phyloP scores from a whole-genome alignment of 2,888 invertebrate species.

The Argyresthia goedartella region DNA sequence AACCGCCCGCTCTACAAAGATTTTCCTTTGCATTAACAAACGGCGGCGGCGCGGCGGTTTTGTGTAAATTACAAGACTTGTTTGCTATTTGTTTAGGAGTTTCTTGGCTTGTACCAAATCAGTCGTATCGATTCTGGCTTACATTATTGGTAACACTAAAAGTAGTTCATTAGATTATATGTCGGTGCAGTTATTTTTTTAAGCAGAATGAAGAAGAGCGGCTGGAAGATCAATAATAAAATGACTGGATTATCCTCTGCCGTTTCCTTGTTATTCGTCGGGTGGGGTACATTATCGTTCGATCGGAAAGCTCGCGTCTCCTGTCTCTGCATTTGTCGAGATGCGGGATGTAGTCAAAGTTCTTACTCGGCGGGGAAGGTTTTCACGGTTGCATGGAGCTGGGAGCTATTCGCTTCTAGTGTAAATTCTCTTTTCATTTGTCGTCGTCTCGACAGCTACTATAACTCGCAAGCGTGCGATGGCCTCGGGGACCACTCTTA shows the following conservation, averaged over 20 bases:
- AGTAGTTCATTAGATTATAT: no score
- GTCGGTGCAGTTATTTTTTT: no score
- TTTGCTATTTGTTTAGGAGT: neutral
- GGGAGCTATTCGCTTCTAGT: slow-evolving; percentile 4
- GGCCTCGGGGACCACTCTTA: slow-evolving; percentile 37
- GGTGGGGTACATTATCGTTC: no score
- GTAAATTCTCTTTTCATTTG: slow-evolving; percentile 38
- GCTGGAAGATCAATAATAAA: no score
- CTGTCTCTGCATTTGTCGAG: no score
- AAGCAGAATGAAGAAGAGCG: no score
- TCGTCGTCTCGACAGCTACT: slow-evolving; percentile 26
- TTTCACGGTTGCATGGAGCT: slow-evolving; percentile 3
- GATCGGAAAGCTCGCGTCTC: no score
- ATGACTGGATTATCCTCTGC: no score
- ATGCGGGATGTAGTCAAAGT: neutral
- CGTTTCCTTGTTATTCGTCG: no score
- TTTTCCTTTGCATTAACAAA: slow-evolving; percentile 22
- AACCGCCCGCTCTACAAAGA: slow-evolving; percentile 21
- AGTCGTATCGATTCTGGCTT: no score
- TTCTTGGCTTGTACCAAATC: neutral
- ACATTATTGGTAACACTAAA: no score
- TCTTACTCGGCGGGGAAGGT: neutral
- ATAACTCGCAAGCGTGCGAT: slow-evolving; percentile 19
- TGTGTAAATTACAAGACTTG: slow-evolving; percentile 11
- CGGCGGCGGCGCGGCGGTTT: slow-evolving; percentile 12